A percentile compares a stretch with the other conserved stretches of the same genome.
These are phyloP conservation scores for Pectinophora gossypiella DNA, from an alignment of 1,140 invertebrate species.

Conservation along the genomic window DNA sequence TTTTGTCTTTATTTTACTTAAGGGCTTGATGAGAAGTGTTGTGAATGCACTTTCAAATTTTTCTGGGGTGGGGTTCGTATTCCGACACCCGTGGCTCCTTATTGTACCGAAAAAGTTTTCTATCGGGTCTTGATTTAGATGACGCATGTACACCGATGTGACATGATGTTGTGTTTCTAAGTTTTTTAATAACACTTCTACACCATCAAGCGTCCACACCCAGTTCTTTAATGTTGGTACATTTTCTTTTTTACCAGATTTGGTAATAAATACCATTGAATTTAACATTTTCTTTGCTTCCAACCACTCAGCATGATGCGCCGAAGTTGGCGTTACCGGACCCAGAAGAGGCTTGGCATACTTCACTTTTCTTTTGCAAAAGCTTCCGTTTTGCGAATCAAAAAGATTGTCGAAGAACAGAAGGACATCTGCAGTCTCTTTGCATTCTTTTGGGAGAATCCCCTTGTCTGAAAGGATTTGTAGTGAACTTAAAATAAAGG, in stretches of 20 bases:
- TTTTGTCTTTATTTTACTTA: too few species aligned
- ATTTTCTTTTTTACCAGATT: conserved; percentile 14
- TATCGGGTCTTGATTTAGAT: conserved; percentile 25
- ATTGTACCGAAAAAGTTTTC: conserved; percentile 26
- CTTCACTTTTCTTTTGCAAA: conserved; percentile 11
- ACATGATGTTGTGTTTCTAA: conserved; percentile 12
- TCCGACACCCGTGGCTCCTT: conserved; percentile 17
- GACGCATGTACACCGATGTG: conserved; percentile 23
- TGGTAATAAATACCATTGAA: conserved; percentile 28
- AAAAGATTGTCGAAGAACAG: conserved; percentile 35
- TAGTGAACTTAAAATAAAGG: too few species aligned
- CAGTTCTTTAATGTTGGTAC: conserved; percentile 36
- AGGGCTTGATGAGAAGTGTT: conserved; percentile 17
- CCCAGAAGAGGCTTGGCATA: conserved; percentile 30
- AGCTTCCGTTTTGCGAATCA: conserved; percentile 32
- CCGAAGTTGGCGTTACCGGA: conserved; percentile 23
- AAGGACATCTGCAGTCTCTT: conserved; percentile 31
- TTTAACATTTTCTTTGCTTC: conserved; percentile 20
- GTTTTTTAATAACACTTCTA: conserved; percentile 24
- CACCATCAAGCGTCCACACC: conserved; percentile 33
- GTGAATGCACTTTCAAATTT: conserved; percentile 12
- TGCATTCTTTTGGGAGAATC: conserved; percentile 10
- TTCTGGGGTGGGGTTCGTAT: conserved; percentile 4
- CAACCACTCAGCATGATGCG: conserved; percentile 30
- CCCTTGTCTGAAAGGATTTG: conserved; percentile 3